phyloP scores from a whole-genome alignment of 2,113 vertebrate genomes.

The Osmerus eperlanus region DNA sequence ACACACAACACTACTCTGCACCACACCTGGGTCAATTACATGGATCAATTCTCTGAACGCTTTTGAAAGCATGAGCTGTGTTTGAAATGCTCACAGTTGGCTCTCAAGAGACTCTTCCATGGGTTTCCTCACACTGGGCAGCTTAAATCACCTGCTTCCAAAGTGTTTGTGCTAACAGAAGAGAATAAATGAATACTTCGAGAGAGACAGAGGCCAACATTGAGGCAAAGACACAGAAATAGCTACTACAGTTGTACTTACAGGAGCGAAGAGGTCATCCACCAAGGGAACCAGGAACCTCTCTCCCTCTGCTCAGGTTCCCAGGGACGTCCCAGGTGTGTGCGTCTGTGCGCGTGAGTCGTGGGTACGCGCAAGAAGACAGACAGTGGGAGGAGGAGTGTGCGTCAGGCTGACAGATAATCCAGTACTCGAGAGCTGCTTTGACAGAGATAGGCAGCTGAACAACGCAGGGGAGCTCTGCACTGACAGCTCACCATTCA shows the following conservation, averaged over 20 bases:
- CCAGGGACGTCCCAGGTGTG: constrained; percentile 44
- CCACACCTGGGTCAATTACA: not conserved
- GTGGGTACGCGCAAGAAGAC: constrained; percentile 20
- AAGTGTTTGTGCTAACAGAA: too few species aligned
- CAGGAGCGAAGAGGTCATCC: constrained; percentile 51
- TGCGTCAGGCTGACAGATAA: not conserved
- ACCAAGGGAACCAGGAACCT: constrained; percentile 13
- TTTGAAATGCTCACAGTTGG: too few species aligned
- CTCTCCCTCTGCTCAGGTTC: constrained; percentile 27
- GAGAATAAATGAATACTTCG: constrained; percentile 6
- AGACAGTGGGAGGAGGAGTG: not conserved
- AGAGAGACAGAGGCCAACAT: not conserved
- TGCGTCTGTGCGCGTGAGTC: not conserved
- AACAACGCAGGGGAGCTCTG: not conserved
- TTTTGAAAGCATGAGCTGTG: too few species aligned
- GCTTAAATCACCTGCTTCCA: too few species aligned
- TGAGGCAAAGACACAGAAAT: not conserved
- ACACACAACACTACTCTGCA: not conserved
- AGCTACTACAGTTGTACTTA: constrained; percentile 33
- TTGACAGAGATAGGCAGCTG: not conserved
- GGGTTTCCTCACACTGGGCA: too few species aligned
- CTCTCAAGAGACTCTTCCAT: too few species aligned
- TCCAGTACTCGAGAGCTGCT: not conserved
- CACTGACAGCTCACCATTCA: not conserved
- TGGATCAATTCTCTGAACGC: too few species aligned